Percentiles rank a stretch among this genome's conserved stretches.
Evolutionary conservation across 2,113 vertebrate genomes (phyloP).

Genomic region (Cranoglanis bouderius): DNA sequence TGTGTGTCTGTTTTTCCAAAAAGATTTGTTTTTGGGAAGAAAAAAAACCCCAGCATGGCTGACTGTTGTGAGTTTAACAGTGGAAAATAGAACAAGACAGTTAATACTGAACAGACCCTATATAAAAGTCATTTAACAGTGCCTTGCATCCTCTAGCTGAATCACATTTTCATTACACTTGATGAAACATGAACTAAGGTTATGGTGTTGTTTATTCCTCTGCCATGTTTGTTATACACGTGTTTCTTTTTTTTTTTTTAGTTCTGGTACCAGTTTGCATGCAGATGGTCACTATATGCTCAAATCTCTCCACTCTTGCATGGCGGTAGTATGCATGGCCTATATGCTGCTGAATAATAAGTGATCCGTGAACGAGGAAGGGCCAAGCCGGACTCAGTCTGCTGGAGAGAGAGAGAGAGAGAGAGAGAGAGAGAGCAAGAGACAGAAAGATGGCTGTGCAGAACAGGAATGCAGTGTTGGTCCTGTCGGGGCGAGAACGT

Average conservation of each 20-base stretch:
- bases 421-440: too few relatives aligned
- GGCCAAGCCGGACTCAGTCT: conserved; percentile 8
- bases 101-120: too few relatives aligned
- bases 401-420: not conserved
- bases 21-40: not conserved
- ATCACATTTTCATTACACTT: not conserved
- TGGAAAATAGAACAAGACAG: not conserved
- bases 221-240: not conserved
- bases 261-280: not conserved
- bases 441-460: conserved; percentile 83
- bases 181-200: not conserved
- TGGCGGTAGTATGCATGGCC: conserved; percentile 71
- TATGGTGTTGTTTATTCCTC: not conserved
- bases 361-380: conserved; percentile 62
- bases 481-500: conserved; percentile 89
- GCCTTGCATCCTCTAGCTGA: not conserved
- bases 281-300: not conserved
- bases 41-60: not conserved
- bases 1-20: too few relatives aligned
- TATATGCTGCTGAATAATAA: conserved; percentile 70
- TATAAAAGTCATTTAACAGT: not conserved
- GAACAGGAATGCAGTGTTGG: conserved; percentile 96
- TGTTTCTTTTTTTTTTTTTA: not conserved
- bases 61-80: not conserved
- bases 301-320: conserved; percentile 22